Evolutionary conservation across 2,113 vertebrate genomes (phyloP).

Genomic region (Bufo bufo): DNA sequence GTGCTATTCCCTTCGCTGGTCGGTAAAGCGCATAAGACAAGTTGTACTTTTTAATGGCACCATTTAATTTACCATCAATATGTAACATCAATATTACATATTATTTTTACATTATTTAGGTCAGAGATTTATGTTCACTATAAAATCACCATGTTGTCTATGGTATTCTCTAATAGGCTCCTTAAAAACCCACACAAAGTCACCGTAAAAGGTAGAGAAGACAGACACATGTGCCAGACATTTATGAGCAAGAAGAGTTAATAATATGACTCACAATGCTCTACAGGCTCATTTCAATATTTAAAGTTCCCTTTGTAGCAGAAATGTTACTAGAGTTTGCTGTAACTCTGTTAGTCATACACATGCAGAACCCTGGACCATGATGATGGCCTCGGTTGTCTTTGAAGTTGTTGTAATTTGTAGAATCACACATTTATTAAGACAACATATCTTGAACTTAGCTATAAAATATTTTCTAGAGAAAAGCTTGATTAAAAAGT

Average conservation of each 20-base stretch:
- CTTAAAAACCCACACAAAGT: neutral
- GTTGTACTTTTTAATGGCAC: no score
- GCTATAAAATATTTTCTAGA: neutral
- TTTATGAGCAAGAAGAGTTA: neutral
- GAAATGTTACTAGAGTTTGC: slow-evolving; percentile 20
- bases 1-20: no score
- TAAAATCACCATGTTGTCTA: neutral
- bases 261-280: slow-evolving; percentile 18
- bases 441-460: neutral
- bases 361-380: neutral
- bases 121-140: neutral
- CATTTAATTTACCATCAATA: no score
- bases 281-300: neutral
- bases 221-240: neutral
- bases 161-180: neutral
- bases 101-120: no score
- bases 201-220: neutral
- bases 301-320: slow-evolving; percentile 26
- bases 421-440: neutral
- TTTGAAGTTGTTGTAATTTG: neutral
- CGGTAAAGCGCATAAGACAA: no score
- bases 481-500: neutral
- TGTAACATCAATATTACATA: no score
- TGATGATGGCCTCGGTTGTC: neutral
- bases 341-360: slow-evolving; percentile 25